These are phyloP conservation scores for Eupithecia dodoneata DNA, from an alignment of 2,888 invertebrate genomes.

Conservation along the genomic window DNA sequence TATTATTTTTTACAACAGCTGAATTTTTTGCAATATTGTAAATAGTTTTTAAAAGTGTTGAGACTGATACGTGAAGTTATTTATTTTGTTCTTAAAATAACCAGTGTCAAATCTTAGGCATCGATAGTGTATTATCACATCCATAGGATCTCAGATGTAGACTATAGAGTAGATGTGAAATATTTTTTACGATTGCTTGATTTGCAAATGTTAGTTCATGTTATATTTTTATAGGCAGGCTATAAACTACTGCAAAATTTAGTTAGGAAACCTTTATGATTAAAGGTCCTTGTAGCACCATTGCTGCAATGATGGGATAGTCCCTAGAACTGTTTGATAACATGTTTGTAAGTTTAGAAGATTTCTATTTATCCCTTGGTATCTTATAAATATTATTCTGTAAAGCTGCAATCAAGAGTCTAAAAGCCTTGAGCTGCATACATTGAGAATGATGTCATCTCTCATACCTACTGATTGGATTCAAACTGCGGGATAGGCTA, in stretches of 20 bases:
- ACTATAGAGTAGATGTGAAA: conserved; percentile 57
- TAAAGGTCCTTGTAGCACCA: background rate
- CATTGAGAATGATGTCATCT: background rate
- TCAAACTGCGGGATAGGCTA: background rate
- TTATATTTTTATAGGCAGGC: conserved; percentile 19
- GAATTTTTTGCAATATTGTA: conserved; percentile 77
- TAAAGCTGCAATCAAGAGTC: background rate
- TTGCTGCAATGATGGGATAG: background rate
- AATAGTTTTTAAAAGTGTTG: conserved; percentile 78
- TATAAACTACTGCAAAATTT: conserved; percentile 6
- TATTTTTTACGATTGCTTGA: conserved; percentile 37
- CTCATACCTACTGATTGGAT: too few relatives aligned
- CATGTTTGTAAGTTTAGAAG: background rate
- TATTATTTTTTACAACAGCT: conserved; percentile 62
- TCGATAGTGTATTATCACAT: conserved; percentile 65
- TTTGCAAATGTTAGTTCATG: conserved; percentile 30
- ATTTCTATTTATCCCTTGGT: background rate
- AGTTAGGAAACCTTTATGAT: background rate
- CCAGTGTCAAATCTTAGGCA: conserved; percentile 79
- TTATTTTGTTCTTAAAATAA: conserved; percentile 80
- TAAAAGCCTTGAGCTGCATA: background rate
- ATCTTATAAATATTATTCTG: background rate
- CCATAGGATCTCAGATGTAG: conserved; percentile 71
- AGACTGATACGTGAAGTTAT: conserved; percentile 83
- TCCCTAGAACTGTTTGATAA: background rate